phyloP scores from a whole-genome alignment of 2,113 vertebrate species.

The Eurystomus gularis region DNA sequence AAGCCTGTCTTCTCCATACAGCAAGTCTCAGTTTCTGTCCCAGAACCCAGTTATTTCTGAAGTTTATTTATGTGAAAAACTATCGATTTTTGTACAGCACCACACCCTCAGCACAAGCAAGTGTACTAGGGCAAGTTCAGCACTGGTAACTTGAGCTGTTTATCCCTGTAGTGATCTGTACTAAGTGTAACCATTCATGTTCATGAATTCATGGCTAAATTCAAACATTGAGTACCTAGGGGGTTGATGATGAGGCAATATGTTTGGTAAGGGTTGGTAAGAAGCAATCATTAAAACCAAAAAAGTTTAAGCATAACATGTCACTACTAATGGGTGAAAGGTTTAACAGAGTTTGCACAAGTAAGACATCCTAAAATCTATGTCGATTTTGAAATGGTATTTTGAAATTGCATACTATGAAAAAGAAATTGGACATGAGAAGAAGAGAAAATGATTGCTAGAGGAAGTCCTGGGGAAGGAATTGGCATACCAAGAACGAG shows the following conservation, averaged over 20 bases:
- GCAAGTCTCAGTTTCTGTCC: not conserved
- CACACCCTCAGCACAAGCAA: not conserved
- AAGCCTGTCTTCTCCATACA: not conserved
- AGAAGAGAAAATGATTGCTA: not conserved
- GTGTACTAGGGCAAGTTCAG: not conserved
- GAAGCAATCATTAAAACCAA: not conserved
- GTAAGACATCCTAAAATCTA: not conserved
- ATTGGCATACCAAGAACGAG: not conserved
- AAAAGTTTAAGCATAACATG: not conserved
- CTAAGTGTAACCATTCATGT: not conserved
- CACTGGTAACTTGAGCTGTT: not conserved
- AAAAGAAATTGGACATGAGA: not conserved
- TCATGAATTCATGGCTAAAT: not conserved
- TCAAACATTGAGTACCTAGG: not conserved
- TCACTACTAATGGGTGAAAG: not conserved
- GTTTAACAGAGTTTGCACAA: not conserved
- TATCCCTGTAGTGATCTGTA: not conserved
- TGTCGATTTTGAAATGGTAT: rapidly evolving
- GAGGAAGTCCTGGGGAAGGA: not conserved
- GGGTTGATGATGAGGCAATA: not conserved
- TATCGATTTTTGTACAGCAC: not conserved
- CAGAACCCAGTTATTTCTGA: not conserved
- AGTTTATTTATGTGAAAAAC: not conserved
- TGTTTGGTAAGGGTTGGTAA: not conserved
- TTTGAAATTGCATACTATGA: not conserved